Percentiles rank a stretch among this genome's conserved stretches.
phyloP scores from a whole-genome alignment of 2,888 invertebrate species.

The Rhyacophila evoluta region DNA sequence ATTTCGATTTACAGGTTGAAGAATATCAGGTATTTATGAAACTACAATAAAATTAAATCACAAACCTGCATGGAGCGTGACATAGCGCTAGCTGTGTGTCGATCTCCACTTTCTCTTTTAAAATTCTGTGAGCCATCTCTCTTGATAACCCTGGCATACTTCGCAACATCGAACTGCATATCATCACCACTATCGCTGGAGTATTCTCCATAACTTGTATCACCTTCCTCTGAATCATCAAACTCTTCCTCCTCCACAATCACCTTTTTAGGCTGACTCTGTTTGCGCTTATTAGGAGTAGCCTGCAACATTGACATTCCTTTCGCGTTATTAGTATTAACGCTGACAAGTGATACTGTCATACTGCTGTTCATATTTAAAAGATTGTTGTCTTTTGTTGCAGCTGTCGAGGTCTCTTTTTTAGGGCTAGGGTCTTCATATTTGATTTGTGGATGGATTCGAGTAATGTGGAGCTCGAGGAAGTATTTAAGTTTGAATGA shows the following conservation, averaged over 20 bases:
- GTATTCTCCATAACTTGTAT: slow-evolving; percentile 52
- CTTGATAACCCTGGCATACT: slow-evolving; percentile 48
- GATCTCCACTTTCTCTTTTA: slow-evolving; percentile 42
- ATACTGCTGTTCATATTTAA: slow-evolving; percentile 1
- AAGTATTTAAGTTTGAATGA: slow-evolving; percentile 54
- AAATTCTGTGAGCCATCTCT: slow-evolving; percentile 37
- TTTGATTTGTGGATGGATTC: slow-evolving; percentile 52
- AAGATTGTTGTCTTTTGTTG: neutral
- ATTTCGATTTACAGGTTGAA: too few relatives aligned
- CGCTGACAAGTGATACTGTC: neutral
- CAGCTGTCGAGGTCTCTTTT: slow-evolving; percentile 16
- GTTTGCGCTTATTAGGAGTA: slow-evolving; percentile 53
- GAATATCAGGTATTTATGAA: too few relatives aligned
- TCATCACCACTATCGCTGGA: slow-evolving; percentile 48
- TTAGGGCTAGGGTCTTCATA: slow-evolving; percentile 49
- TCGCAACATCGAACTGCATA: slow-evolving; percentile 43
- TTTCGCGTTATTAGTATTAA: neutral
- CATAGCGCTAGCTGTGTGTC: slow-evolving; percentile 32
- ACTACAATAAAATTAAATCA: neutral
- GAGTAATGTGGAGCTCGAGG: slow-evolving; percentile 50
- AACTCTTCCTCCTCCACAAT: slow-evolving; percentile 43
- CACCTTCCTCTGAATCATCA: slow-evolving; percentile 45
- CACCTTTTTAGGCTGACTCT: slow-evolving; percentile 54
- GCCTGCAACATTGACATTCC: slow-evolving; percentile 13
- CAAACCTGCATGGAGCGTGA: slow-evolving; percentile 50